Base-by-base conservation (phyloP, 30 jellyfish, hydroid and myxozoan species). In the Aurelia aurita region DNA sequence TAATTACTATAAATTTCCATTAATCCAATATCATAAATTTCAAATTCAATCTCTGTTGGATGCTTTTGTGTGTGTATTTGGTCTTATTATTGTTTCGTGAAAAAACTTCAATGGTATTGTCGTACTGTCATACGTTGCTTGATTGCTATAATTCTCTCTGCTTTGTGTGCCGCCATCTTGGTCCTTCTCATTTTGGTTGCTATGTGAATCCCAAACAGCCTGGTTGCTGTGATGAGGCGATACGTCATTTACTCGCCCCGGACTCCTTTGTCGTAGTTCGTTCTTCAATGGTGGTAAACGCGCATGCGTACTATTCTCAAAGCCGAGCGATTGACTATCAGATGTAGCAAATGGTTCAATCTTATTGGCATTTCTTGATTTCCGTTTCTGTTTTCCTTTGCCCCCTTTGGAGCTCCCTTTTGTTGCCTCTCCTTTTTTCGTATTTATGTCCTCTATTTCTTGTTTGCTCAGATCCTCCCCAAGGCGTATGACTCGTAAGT, bases 401-500 rank as follows among this genome's bases (percentile, higher is more conserved):
- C 25, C 47, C 16, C 47, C 28, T 45, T 18, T 45, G 0, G 51
- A 39, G 16, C 15, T 15, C 14, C 51, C 51, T 39, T 39, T 39
- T 1, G 51, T 5, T 63, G 45, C 1, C 34, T 59, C 69, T 46
- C 61, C n/a, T 23, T 68, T 31, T 60, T 22, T 19, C 22, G 39
- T 25, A 59, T 28, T 81, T 68, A 31, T n/a, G 82, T 53, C 53
- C 74, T 58, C 62, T 0, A 4, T 58, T 28, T 26, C 49, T 20
- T 27, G 55, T n/a, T 43, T 47, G 1, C 69, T 27, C 22, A 81
- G 23, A 35, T 87, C 96, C 58, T 87, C 96, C n/a, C 91, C 96
- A 16, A 87, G 84, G 13, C 96, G 90, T 19, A 87, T 87, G 13
- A 87, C 91, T 25, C 96, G 80, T 49, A 87, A 62, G 68, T 87